Evolutionary conservation across 2,113 vertebrate genomes (phyloP), one percentile per base, ranked within the genome.

Genomic region (Toxotes jaculatrix): DNA sequence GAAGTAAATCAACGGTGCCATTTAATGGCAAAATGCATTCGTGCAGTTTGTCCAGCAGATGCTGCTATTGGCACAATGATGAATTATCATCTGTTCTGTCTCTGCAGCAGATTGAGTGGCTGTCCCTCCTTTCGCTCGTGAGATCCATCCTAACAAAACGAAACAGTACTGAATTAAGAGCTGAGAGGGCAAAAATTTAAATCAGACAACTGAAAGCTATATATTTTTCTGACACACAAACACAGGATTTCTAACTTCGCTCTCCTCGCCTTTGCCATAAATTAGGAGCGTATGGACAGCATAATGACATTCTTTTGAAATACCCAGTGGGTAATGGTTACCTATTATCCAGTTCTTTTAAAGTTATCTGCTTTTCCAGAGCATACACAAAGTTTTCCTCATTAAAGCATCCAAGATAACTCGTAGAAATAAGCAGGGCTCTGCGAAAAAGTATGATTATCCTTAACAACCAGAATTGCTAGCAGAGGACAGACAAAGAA

Each of bases 31-130:
- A 19, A 17, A 0, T 81, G 85, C 13, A 81, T 32, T 66, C 4
- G n/a, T 47, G 4, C 3, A 9, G 1, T 2, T 12, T 42, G 40
- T 80, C 89, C 92, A 89, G 71, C 47, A 93, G 93, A 61, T 87
- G 91, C 4, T 38, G 69, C 82, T 86, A 12, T 79, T 78, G 45
- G 14, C 59, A 40, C 10, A 49, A 21, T 16, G 19, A 71, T 79
- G 19, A 63, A 31, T 1, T 21, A 3, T 51, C 32, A 32, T 11
- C 4, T 31, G 9, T 21, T 16, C 2, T 0, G 11, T 32, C 31
- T 7, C 64, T 23, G 21, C 13, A 42, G 14, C 38, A 47, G 12
- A 8, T 23, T 14, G 13, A 32, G 9, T 21, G 0, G 21, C 11
- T 40, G 21, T 34, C 27, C n/a, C 14, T 32, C 13, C 45, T 13